phyloP scores from a whole-genome alignment of 1,140 invertebrate genomes.

The Thereuonema tuberculata region DNA sequence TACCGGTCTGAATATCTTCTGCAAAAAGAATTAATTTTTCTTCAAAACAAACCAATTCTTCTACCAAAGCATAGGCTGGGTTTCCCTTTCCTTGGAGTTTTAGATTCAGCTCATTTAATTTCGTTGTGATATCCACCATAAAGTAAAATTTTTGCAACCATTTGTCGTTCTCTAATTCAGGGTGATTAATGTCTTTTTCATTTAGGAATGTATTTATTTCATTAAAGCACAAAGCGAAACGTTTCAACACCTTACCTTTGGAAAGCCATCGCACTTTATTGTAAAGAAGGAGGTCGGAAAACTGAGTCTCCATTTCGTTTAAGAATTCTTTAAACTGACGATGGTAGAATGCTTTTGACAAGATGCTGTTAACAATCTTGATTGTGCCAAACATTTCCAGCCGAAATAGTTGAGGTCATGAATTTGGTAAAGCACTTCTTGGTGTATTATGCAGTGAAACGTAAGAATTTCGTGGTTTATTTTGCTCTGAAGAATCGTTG shows the following conservation, averaged over 20 bases:
- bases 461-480: conserved; percentile 13
- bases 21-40: not conserved
- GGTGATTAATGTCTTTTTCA: conserved; percentile 10
- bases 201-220: conserved; percentile 16
- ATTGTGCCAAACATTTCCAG: conserved; percentile 23
- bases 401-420: not conserved
- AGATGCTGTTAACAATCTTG: conserved; percentile 26
- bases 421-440: conserved; percentile 19
- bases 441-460: conserved; percentile 28
- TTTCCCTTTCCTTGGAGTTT: conserved; percentile 9
- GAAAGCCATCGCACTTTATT: conserved; percentile 28
- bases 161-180: conserved; percentile 9
- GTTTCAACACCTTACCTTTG: conserved; percentile 26
- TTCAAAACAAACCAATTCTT: not conserved
- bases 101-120: conserved; percentile 3
- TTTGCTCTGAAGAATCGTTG: not conserved
- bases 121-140: conserved; percentile 12
- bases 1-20: not conserved
- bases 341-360: conserved; percentile 23
- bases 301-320: conserved; percentile 24
- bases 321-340: conserved; percentile 24
- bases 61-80: not conserved
- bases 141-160: conserved; percentile 18
- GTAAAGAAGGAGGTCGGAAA: conserved; percentile 25
- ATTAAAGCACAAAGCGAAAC: conserved; percentile 25